Conservation (phyloP, 2,888 invertebrate species). For the Eupithecia centaureata region DNA sequence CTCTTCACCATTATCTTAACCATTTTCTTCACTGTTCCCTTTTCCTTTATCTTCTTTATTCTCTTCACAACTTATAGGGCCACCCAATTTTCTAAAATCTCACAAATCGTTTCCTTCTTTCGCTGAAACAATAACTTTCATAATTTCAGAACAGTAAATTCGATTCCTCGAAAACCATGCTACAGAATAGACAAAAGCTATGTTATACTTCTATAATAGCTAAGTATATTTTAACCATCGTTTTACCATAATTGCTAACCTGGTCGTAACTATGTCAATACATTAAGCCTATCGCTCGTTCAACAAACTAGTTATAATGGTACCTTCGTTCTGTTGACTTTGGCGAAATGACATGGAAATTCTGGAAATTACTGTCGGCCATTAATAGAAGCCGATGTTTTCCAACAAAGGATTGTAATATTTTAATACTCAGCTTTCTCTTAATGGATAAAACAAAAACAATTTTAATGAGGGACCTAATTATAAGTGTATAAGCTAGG, state of each 20-base stretch:
- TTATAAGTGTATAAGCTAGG: not conserved
- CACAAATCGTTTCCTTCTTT: not conserved
- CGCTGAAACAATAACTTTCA: not conserved
- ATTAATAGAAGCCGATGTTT: slow-evolving; percentile 14
- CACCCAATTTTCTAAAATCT: too few relatives aligned
- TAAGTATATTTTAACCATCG: slow-evolving; percentile 9
- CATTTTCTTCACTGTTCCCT: too few relatives aligned
- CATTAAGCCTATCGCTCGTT: slow-evolving; percentile 39
- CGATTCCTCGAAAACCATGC: slow-evolving; percentile 27
- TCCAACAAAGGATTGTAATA: not conserved
- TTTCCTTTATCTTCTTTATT: too few relatives aligned
- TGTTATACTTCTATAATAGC: not conserved
- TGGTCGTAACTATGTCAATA: slow-evolving; percentile 39
- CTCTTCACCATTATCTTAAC: too few relatives aligned
- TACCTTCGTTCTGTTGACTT: slow-evolving; percentile 32
- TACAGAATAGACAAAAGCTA: slow-evolving; percentile 3
- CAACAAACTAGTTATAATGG: slow-evolving; percentile 36
- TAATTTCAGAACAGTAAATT: slow-evolving; percentile 14
- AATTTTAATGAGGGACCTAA: not conserved
- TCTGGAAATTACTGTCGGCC: slow-evolving; percentile 17
- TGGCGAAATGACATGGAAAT: slow-evolving; percentile 27
- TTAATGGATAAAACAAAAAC: not conserved
- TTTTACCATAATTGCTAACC: slow-evolving; percentile 35
- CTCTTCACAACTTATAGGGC: too few relatives aligned
- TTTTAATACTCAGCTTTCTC: not conserved